A percentile compares a stretch with the other conserved stretches of the same genome.
Evolutionary conservation across 2,797 vertebrate species (phyloP).

Genomic region (Sarcophilus harrisii): DNA sequence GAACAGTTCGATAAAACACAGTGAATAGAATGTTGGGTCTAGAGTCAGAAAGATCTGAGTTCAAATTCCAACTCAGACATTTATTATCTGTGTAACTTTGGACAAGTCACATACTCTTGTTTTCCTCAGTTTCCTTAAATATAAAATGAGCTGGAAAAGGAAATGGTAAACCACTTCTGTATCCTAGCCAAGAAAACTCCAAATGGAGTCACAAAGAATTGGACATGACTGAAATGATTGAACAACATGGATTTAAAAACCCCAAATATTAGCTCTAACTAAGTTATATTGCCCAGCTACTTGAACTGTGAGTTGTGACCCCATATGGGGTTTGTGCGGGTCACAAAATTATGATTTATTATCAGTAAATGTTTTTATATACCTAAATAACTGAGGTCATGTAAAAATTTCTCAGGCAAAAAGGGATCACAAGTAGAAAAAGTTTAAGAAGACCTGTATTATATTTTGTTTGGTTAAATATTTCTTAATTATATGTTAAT

Average conservation of each 20-base stretch:
- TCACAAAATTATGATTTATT: no score
- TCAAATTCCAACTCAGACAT: neutral
- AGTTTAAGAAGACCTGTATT: neutral
- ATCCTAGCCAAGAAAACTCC: neutral
- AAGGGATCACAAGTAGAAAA: no score
- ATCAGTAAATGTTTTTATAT: no score
- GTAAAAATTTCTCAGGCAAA: neutral
- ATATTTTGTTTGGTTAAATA: neutral
- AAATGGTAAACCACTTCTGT: neutral
- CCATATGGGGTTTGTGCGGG: no score
- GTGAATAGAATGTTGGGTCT: neutral
- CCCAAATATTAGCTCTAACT: neutral
- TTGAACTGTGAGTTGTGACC: no score
- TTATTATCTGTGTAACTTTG: neutral
- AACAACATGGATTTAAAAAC: neutral
- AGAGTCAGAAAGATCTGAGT: neutral
- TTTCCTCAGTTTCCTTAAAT: neutral
- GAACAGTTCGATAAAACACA: neutral
- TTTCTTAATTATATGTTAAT: neutral
- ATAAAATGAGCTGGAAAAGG: neutral
- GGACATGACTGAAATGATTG: neutral
- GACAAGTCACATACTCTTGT: neutral
- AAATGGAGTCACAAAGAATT: neutral
- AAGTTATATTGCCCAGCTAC: neutral
- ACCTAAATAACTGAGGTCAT: no score